Percentiles rank a stretch among this genome's conserved stretches.
phyloP scores from a whole-genome alignment of 2,113 vertebrate genomes.

The Sebastes schlegelii region DNA sequence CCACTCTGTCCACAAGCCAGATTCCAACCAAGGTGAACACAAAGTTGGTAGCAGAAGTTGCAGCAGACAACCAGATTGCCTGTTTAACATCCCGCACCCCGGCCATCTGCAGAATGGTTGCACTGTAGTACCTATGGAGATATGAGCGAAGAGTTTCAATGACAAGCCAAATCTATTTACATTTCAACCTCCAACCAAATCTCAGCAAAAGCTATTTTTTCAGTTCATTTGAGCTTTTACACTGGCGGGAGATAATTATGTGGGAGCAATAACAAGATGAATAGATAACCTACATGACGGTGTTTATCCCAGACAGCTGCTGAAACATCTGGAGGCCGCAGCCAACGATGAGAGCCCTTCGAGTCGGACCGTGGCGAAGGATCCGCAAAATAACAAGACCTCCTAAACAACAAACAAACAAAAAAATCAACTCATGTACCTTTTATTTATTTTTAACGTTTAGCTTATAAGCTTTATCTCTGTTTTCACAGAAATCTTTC shows the following conservation, averaged over 20 bases:
- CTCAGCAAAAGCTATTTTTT: too few relatives aligned
- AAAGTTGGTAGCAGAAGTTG: conserved; percentile 96
- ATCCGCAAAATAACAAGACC: conserved; percentile 91
- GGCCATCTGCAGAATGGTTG: conserved; percentile 98
- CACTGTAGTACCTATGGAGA: conserved; percentile 92
- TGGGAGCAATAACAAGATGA: not conserved
- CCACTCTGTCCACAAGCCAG: conserved; percentile 95
- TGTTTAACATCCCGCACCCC: conserved; percentile 92
- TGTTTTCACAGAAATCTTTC: conserved; percentile 12
- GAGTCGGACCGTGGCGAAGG: conserved; percentile 89
- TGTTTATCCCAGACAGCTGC: conserved; percentile 98
- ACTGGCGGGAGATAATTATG: not conserved
- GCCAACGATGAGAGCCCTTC: conserved; percentile 93
- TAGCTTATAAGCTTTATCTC: not conserved
- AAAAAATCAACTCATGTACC: not conserved
- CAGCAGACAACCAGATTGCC: conserved; percentile 95
- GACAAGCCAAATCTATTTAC: not conserved
- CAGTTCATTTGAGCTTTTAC: not conserved
- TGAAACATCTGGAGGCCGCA: conserved; percentile 99
- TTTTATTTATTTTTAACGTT: not conserved
- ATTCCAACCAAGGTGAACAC: conserved; percentile 94
- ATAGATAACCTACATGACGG: conserved; percentile 92
- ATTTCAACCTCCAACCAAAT: not conserved
- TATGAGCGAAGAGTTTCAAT: not conserved
- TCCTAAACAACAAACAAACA: conserved; percentile 70